Conservation (phyloP, 92 coral and sea anemone species). For the Heliopora coerulea region DNA sequence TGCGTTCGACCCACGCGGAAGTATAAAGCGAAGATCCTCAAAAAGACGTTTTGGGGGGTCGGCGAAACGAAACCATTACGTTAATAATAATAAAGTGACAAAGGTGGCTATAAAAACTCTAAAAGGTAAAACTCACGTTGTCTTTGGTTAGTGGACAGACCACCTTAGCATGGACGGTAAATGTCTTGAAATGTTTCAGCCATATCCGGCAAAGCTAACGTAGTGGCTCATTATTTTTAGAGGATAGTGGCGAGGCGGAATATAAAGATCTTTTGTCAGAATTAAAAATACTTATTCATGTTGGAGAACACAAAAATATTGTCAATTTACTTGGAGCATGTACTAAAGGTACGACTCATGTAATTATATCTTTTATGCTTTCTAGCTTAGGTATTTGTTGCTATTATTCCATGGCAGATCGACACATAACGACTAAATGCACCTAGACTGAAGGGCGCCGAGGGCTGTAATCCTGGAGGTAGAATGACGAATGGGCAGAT, state of each 20-base stretch:
- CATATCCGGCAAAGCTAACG: too few species aligned
- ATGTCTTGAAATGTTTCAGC: too few species aligned
- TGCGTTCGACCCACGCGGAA: slow-evolving; percentile 97
- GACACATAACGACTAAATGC: too few species aligned
- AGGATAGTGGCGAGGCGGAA: slow-evolving; percentile 82
- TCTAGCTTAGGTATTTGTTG: too few species aligned
- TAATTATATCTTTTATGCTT: too few species aligned
- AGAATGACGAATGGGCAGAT: too few species aligned
- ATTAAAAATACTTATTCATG: slow-evolving; percentile 88
- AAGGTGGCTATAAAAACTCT: slow-evolving; percentile 84
- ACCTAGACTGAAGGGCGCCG: too few species aligned
- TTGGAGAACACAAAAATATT: slow-evolving; percentile 96
- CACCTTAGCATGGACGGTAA: too few species aligned
- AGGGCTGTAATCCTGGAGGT: too few species aligned
- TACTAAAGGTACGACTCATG: slow-evolving; percentile 78
- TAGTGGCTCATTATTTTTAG: slow-evolving; percentile 36
- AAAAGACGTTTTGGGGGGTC: slow-evolving; percentile 79
- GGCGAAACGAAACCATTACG: slow-evolving; percentile 67
- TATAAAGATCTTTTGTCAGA: slow-evolving; percentile 87
- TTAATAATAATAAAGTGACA: slow-evolving; percentile 76
- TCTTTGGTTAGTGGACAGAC: background rate
- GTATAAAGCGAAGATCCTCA: slow-evolving; percentile 71
- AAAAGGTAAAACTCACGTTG: slow-evolving; percentile 59
- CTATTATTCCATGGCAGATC: too few species aligned
- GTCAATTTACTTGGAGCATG: slow-evolving; percentile 96